Percentiles rank a stretch among this genome's conserved stretches.
These are phyloP conservation scores for Cladopsammia gracilis DNA, from an alignment of 64 coral and sea anemone species.

Conservation along the genomic window DNA sequence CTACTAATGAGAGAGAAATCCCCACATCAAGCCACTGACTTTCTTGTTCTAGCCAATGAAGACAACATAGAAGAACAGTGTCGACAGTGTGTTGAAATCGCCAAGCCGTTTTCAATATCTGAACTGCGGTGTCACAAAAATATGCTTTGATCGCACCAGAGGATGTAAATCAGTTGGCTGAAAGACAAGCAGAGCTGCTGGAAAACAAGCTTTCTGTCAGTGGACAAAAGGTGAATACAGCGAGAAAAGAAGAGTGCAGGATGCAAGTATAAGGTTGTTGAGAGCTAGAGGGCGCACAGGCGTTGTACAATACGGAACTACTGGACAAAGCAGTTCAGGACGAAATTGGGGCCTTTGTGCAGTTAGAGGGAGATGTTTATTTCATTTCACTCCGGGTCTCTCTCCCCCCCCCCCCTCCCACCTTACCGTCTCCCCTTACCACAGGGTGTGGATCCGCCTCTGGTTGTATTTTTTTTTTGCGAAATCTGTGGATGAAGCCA, in stretches of 20 bases:
- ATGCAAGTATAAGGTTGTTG: conserved; percentile 51
- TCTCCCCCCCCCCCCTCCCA: no score
- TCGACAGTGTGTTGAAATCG: conserved; percentile 79
- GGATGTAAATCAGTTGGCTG: conserved; percentile 52
- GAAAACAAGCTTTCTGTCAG: conserved; percentile 49
- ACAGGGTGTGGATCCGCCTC: no score
- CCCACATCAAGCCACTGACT: conserved; percentile 56
- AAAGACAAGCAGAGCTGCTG: conserved; percentile 61
- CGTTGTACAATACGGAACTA: conserved; percentile 25
- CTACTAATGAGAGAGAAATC: conserved; percentile 61
- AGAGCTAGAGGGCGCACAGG: conserved; percentile 22
- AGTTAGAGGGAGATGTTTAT: no score
- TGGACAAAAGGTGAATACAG: conserved; percentile 58
- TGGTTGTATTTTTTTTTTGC: no score
- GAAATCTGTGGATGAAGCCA: no score
- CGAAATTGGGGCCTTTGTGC: no score
- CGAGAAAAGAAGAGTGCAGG: conserved; percentile 67
- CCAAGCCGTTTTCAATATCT: conserved; percentile 70
- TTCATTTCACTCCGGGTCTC: no score
- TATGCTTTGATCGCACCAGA: conserved; percentile 61
- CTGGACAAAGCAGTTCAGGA: no score
- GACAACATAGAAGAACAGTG: conserved; percentile 50
- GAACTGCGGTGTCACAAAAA: conserved; percentile 70
- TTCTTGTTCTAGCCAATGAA: conserved; percentile 65
- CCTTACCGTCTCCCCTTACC: no score